A percentile compares a stretch with the other conserved stretches of the same genome.
Evolutionary conservation across 2,797 vertebrate genomes (phyloP).

Genomic region (Aeoliscus strigatus): DNA sequence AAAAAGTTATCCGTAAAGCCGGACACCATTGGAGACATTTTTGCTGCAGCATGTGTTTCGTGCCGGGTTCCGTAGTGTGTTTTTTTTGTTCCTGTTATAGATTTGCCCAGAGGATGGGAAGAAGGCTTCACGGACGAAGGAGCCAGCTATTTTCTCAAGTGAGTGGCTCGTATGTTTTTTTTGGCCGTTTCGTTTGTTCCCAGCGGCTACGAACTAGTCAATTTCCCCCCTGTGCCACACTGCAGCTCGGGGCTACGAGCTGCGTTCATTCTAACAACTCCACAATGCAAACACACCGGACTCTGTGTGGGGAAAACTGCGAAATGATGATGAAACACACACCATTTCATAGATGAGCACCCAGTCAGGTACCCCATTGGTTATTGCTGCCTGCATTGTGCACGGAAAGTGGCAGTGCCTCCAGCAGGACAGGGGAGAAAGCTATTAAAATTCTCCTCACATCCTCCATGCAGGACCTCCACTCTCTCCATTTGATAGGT

Average conservation of each 20-base stretch:
- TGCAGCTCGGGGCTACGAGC: constrained; percentile 1
- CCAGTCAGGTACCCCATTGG: constrained; percentile 31
- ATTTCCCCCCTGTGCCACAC: neutral
- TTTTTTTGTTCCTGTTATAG: constrained; percentile 62
- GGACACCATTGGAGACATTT: neutral
- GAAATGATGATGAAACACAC: constrained; percentile 16
- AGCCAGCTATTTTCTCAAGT: constrained; percentile 99
- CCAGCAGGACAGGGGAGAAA: constrained; percentile 61
- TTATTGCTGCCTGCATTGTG: constrained; percentile 42
- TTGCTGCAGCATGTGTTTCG: constrained; percentile 35
- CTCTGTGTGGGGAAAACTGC: constrained; percentile 4
- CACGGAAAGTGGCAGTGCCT: constrained; percentile 51
- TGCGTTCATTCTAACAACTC: constrained; percentile 2
- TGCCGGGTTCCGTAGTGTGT: constrained; percentile 25
- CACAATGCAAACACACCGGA: constrained; percentile 8
- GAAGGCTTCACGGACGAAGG: constrained; percentile 97
- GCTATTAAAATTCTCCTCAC: constrained; percentile 78
- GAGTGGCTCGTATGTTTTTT: constrained; percentile 67
- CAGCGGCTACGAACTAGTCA: too few relatives aligned
- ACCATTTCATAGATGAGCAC: constrained; percentile 32
- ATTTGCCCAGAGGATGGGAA: constrained; percentile 96
- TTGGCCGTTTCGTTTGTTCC: constrained; percentile 13
- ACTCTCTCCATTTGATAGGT: constrained; percentile 66
- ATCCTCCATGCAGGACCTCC: constrained; percentile 71
- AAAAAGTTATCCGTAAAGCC: constrained; percentile 15